Base-by-base conservation (phyloP, 2,888 invertebrate species). In the Drosophila ochracea region DNA sequence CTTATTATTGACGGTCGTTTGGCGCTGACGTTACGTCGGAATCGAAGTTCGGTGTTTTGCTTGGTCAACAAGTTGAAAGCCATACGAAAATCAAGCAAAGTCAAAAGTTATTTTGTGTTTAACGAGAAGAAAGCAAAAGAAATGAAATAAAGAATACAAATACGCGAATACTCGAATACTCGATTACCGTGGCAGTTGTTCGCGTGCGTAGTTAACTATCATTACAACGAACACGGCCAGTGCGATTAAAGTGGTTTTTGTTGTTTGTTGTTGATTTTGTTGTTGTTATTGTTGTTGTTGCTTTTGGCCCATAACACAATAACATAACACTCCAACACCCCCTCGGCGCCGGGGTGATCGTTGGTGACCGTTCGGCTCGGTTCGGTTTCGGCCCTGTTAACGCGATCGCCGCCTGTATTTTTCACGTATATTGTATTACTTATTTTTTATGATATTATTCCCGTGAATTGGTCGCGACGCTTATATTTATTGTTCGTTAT, bases 381-480 rank as follows among this genome's bases (percentile, higher is more conserved):
- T 58, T 59, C 53, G 62, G 65, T 63, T 21, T 76, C 60, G 66
- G 71, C 67, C 76, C 73, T 73, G 82, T 77, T 79, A 81, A 77
- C 80, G 80, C 68, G 75, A 75, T 75, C 82, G 57, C 25, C 62
- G 66, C 30, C 57, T 58, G 65, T 35, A n/a, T 49, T 54, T 74
- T 28, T 49, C 62, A 75, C 69, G 73, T 66, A 78, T 76, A 77
- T 79, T 73, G 54, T 78, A 74, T 80, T 80, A 78, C 78, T 30
- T n/a, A 25, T 55, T 16, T 25, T 60, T 63, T 72, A 71, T 65
- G 53, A 58, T 78, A 78, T 62, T 71, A 75, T 80, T 82, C 80
- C 68, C 71, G 65, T 67, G 80, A 80, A 80, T 78, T 67, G 74
- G 57, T 54, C 59, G 78, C 69, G 69, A 61, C 78, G 65, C 50